Base-by-base conservation (phyloP, 92 coral and sea anemone genomes). In the Porites divaricata region DNA sequence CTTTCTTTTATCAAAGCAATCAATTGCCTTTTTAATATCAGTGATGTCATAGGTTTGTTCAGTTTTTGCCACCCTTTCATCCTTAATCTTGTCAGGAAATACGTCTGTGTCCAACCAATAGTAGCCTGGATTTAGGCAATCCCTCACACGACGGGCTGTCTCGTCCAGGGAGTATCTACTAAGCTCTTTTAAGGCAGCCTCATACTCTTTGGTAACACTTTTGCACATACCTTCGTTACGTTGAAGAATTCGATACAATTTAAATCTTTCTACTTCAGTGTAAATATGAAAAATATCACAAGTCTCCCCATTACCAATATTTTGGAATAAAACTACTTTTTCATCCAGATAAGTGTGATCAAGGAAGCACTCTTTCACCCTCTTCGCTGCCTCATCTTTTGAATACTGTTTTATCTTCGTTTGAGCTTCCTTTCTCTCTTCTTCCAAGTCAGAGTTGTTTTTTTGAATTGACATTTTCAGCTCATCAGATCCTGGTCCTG, bases 401-500 rank as follows among this genome's bases (percentile, higher is more conserved):
- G 70, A 41, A 10, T 77, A 77, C 24, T 8, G 4, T 1, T 51
- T 19, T 26, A 63, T 0, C 19, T 8, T 2, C 14, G 1, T 49
- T 21, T 78, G 17, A 0, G 83, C 83, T 13, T 63, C 14, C 72
- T 11, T 0, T 9, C 24, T 24, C 21, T 79, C 83, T 2, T 51
- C 24, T 22, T 14, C 1, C 17, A 79, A 0, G 0, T 49, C 45
- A 50, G 17, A n/a, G 2, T 62, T 24, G 51, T 50, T 7, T 24
- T 22, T 20, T 1, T 79, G 53, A 52, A 79, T 51, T 6, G 19
- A 1, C 17, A 2, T 15, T 49, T 23, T 79, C 24, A 79, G 54
- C 9, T 79, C 83, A 7, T 7, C 11, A 50, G 74, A 48, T 65
- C 74, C 83, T 22, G 83, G 74, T 15, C 53, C 73, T 7, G 49